Evolutionary conservation across 2,888 invertebrate species (phyloP), one percentile per base, ranked within the genome.

Genomic region (Chirona hameri): DNA sequence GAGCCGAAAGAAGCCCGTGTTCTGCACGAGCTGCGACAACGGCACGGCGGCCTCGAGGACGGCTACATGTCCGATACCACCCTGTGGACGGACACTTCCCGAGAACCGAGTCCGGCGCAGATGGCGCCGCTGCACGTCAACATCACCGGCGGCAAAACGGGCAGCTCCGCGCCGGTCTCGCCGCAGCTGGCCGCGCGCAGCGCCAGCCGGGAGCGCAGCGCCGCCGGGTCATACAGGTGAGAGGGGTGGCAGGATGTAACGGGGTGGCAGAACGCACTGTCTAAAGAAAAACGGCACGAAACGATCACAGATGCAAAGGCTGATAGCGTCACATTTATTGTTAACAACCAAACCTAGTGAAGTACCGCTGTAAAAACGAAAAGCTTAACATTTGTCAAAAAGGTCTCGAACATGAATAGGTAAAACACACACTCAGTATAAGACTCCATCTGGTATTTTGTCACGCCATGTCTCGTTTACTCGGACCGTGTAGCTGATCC

Each of bases 11-110:
- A 94, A 88, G 90, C 91, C 84, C 89, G 91, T 57, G 89, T 92
- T 83, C 88, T 92, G 85, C 90, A 90, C 10, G 92, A 92, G 87
- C 87, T 92, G 82, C 88, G 91, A 81, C 79, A 52, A 27, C 79
- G 79, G n/a, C 79, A 80, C n/a, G 52, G 52, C n/a, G 52, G 52
- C 27, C 79, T 1, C 12, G 85, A 86, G 87, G 94, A 93, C 86
- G 94, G 93, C 79, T 93, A 94, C 87, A 93, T 93, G 79, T 93
- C 93, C 87, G 94, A 94, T 87, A 93, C 93, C 48, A 93, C 93
- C 79, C 92, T 93, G 14, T 92, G 93, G 86, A 93, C 93, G 81
- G 93, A 93, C 86, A 93, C 93, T 1, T 86, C 86, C 0, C 85
- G 85, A 1, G 86, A 86, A 69, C 84, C 85, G 15, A 84, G 85